phyloP scores from a whole-genome alignment of 2,888 invertebrate genomes.

The Lasioglossum villosulum region DNA sequence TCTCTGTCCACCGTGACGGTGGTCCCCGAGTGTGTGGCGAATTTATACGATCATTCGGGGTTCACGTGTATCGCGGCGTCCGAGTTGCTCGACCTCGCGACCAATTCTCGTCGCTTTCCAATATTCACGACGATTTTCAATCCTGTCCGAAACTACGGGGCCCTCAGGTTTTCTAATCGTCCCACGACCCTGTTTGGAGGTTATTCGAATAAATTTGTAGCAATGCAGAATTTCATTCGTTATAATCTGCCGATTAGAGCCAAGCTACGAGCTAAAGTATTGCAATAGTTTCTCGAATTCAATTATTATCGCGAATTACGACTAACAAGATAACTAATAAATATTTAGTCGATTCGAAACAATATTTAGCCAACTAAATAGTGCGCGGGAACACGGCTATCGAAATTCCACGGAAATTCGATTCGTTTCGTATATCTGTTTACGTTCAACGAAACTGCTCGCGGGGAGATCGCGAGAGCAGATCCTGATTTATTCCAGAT shows the following conservation, averaged over 20 bases:
- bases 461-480: not conserved
- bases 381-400: not conserved
- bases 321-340: not conserved
- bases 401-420: not conserved
- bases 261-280: no score
- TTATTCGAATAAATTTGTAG: not conserved
- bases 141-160: conserved; percentile 25
- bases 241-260: not conserved
- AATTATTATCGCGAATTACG: not conserved
- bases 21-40: conserved; percentile 45
- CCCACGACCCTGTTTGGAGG: not conserved
- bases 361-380: not conserved
- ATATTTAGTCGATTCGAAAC: not conserved
- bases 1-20: not conserved
- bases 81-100: conserved; percentile 56
- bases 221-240: not conserved
- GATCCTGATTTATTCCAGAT: not conserved
- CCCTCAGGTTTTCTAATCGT: not conserved
- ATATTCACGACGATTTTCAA: conserved; percentile 31
- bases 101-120: conserved; percentile 37
- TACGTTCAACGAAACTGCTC: not conserved
- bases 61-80: conserved; percentile 60
- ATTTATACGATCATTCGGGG: conserved; percentile 65
- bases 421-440: conserved; percentile 7
- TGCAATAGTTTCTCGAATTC: not conserved